Evolutionary conservation across 1,140 invertebrate species (phyloP).

Genomic region (Cydia pomonella): DNA sequence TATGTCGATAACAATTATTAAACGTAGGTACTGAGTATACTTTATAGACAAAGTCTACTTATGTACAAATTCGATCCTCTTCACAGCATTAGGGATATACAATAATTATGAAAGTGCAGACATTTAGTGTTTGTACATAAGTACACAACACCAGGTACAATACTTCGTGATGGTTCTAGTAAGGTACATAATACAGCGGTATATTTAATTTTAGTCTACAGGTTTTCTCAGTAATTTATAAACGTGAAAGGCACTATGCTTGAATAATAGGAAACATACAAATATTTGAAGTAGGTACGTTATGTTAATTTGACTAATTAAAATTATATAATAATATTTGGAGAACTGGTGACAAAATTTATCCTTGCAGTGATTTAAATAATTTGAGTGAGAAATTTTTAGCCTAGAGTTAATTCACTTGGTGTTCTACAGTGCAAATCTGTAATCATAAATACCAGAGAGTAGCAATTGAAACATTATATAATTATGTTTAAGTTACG

Average conservation of each 20-base stretch:
- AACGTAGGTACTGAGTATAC: slow-evolving; percentile 40
- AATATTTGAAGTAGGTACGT: slow-evolving; percentile 30
- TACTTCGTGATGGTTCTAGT: slow-evolving; percentile 41
- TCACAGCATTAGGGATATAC: slow-evolving; percentile 41
- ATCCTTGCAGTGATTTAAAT: slow-evolving; percentile 18
- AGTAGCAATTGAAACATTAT: slow-evolving; percentile 17
- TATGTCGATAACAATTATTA: slow-evolving; percentile 50
- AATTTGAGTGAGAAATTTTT: slow-evolving; percentile 9
- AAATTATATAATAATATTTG: slow-evolving; percentile 18
- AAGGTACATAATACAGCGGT: slow-evolving; percentile 41
- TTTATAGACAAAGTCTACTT: slow-evolving; percentile 47
- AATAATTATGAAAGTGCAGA: not conserved
- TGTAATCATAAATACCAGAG: slow-evolving; percentile 14
- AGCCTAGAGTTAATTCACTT: slow-evolving; percentile 9
- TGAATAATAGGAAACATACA: slow-evolving; percentile 54
- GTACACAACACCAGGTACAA: slow-evolving; percentile 37
- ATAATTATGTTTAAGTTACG: slow-evolving; percentile 13
- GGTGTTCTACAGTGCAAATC: slow-evolving; percentile 28
- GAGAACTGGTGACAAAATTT: not conserved
- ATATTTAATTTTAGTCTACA: slow-evolving; percentile 48
- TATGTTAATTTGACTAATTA: slow-evolving; percentile 33
- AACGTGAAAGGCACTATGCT: slow-evolving; percentile 75
- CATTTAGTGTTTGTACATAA: not conserved
- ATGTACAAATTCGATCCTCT: slow-evolving; percentile 54
- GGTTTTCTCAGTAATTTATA: slow-evolving; percentile 52